Evolutionary conservation across 2,113 vertebrate species (phyloP).

Genomic region (Corythaixoides concolor): DNA sequence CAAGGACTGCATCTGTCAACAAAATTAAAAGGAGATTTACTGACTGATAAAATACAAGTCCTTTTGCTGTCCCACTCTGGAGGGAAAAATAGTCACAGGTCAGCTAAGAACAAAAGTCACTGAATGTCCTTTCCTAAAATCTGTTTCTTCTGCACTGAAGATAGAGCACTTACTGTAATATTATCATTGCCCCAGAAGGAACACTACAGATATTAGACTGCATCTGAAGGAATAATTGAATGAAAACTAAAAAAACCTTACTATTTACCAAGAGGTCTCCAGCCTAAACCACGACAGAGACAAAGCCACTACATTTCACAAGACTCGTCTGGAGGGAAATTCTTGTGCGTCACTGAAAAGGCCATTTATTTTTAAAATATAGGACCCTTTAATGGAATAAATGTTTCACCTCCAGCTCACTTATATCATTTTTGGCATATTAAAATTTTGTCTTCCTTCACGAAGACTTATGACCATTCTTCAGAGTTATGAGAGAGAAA

Average conservation of each 20-base stretch:
- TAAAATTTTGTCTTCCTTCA: not conserved
- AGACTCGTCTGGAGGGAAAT: slow-evolving; percentile 33
- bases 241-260: not conserved
- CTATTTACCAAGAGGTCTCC: slow-evolving; percentile 17
- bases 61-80: not conserved
- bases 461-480: not conserved
- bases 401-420: not conserved
- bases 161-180: not conserved
- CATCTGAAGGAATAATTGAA: slow-evolving; percentile 9
- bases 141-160: not conserved
- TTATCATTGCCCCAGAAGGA: not conserved
- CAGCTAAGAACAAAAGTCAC: not conserved
- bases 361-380: slow-evolving; percentile 36
- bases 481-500: not conserved
- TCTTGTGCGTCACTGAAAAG: slow-evolving; percentile 13
- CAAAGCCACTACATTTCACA: slow-evolving; percentile 47
- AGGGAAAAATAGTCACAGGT: not conserved
- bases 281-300: slow-evolving; percentile 19
- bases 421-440: not conserved
- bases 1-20: not conserved
- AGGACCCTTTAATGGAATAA: slow-evolving; percentile 18
- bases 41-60: not conserved
- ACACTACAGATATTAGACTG: not conserved
- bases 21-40: not conserved
- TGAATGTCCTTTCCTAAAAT: not conserved